These are phyloP conservation scores for Sus cebifrons DNA, from an alignment of 2,797 vertebrate species.

Conservation along the genomic window DNA sequence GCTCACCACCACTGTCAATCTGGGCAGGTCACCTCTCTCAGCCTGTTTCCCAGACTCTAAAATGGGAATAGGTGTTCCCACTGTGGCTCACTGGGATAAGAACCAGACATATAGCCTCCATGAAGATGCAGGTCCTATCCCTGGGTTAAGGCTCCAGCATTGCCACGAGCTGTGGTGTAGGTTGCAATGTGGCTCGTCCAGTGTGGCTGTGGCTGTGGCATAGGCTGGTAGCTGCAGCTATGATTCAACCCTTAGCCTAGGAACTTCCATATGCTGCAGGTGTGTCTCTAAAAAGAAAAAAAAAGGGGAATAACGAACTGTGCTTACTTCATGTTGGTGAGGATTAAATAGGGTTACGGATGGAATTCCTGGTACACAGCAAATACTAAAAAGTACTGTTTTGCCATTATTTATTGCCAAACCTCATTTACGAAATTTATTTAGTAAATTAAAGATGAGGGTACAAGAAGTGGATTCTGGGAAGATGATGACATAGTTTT, in stretches of 20 bases:
- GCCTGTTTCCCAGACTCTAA: neutral
- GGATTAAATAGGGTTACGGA: neutral
- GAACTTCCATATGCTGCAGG: no score
- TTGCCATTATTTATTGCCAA: neutral
- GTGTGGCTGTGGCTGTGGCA: no score
- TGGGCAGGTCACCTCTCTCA: neutral
- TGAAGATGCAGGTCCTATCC: no score
- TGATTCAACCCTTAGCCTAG: no score
- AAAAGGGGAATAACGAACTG: neutral
- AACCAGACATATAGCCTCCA: no score
- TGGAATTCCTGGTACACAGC: no score
- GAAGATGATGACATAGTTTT: neutral
- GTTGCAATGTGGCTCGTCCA: no score
- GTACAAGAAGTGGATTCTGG: neutral
- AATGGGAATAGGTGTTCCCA: neutral
- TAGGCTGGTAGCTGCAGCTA: no score
- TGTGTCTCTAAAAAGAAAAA: no score
- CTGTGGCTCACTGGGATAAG: no score
- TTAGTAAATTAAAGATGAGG: neutral
- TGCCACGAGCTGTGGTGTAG: no score
- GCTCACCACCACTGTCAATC: rapidly evolving
- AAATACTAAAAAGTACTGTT: neutral
- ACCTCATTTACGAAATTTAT: neutral
- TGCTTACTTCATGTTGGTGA: neutral
- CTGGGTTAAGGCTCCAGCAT: no score